Conservation (phyloP, 1,140 invertebrate genomes). For the Parapsyche elsis region DNA sequence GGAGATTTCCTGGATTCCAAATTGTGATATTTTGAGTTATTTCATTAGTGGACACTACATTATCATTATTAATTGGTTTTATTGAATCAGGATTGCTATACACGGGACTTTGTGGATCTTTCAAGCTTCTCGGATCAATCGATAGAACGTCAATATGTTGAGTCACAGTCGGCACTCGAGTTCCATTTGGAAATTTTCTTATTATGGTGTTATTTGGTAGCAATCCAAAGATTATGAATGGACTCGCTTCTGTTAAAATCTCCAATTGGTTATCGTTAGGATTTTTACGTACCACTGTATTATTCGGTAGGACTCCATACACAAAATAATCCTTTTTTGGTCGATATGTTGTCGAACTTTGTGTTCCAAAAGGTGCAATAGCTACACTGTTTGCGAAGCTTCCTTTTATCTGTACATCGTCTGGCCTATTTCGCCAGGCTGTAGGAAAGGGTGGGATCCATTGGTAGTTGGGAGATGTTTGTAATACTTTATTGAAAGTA, state of each 20-base stretch:
- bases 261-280: conserved; percentile 74
- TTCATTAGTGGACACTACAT: conserved; percentile 67
- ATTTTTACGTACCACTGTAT: conserved; percentile 78
- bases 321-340: conserved; percentile 75
- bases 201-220: conserved; percentile 79
- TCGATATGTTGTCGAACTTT: conserved; percentile 60
- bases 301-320: conserved; percentile 78
- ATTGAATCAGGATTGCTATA: conserved; percentile 68
- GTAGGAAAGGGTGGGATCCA: conserved; percentile 51
- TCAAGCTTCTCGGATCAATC: conserved; percentile 68
- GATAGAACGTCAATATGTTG: conserved; percentile 68
- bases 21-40: conserved; percentile 58
- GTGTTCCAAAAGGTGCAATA: conserved; percentile 61
- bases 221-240: conserved; percentile 77
- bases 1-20: conserved; percentile 38
- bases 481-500: conserved; percentile 40
- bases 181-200: conserved; percentile 79
- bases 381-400: conserved; percentile 57
- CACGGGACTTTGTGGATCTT: conserved; percentile 68
- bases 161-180: conserved; percentile 75
- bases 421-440: conserved; percentile 41
- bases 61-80: conserved; percentile 67
- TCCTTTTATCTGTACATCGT: conserved; percentile 34
- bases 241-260: conserved; percentile 74
- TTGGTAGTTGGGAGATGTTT: conserved; percentile 52